Percentiles rank a stretch among this genome's conserved stretches.
Conservation (phyloP, 2,888 invertebrate species). For the Pandemis corylana region DNA sequence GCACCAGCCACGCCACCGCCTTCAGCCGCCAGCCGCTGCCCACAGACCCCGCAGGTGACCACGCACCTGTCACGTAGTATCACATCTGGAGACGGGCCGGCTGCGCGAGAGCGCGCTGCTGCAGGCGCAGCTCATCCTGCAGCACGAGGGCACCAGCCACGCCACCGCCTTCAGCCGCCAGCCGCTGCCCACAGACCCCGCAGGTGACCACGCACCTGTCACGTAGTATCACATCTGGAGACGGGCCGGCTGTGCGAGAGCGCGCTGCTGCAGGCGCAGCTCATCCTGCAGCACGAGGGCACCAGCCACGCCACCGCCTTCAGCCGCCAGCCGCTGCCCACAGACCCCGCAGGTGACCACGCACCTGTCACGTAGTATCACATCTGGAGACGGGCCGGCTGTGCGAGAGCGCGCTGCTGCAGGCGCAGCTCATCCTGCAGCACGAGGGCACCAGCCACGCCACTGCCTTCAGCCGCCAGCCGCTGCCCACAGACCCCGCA, state of each 20-base stretch:
- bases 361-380: neutral
- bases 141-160: constrained; percentile 92
- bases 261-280: constrained; percentile 94
- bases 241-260: constrained; percentile 96
- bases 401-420: constrained; percentile 96
- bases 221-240: constrained; percentile 80
- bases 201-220: neutral
- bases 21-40: constrained; percentile 83
- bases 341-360: neutral
- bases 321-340: constrained; percentile 64
- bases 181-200: constrained; percentile 35
- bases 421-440: constrained; percentile 93
- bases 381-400: no score
- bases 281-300: constrained; percentile 93
- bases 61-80: neutral
- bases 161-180: constrained; percentile 89
- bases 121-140: constrained; percentile 94
- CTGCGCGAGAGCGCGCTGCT: constrained; percentile 96
- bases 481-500: constrained; percentile 1
- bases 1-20: constrained; percentile 92
- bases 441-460: constrained; percentile 93
- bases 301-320: constrained; percentile 93
- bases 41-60: constrained; percentile 5
- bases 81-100: constrained; percentile 91
- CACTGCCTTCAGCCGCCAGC: constrained; percentile 88